phyloP scores from a whole-genome alignment of 2,888 invertebrate species.

The Drosophila macrospina region DNA sequence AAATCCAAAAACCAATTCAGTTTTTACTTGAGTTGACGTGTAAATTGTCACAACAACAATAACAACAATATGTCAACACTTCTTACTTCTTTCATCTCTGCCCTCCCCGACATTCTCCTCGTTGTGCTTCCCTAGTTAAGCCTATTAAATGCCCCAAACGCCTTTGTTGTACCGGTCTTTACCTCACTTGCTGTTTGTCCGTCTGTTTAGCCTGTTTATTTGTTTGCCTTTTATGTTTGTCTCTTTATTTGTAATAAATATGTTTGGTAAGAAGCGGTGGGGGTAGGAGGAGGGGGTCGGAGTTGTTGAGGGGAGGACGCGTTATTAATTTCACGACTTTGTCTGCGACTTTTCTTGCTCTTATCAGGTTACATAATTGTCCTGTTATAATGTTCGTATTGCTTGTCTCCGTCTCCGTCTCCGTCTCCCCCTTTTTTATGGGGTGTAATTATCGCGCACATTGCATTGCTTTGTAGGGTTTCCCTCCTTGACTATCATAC shows the following conservation, averaged over 20 bases:
- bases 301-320: conserved; percentile 3
- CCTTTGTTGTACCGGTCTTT: conserved; percentile 73
- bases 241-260: conserved; percentile 80
- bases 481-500: conserved; percentile 48
- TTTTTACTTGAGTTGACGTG: conserved; percentile 59
- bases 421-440: conserved; percentile 40
- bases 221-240: conserved; percentile 78
- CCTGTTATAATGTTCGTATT: conserved; percentile 54
- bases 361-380: conserved; percentile 80
- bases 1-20: conserved; percentile 48
- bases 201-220: conserved; percentile 64
- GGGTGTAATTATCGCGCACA: conserved; percentile 73
- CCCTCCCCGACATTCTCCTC: not conserved
- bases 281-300: not conserved
- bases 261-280: conserved; percentile 45
- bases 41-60: conserved; percentile 57
- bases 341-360: conserved; percentile 59
- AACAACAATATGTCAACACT: conserved; percentile 66
- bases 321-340: conserved; percentile 76
- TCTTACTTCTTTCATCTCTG: conserved; percentile 14
- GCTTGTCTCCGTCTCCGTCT: conserved; percentile 1
- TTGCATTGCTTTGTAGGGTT: conserved; percentile 71
- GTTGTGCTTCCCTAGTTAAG: conserved; percentile 63
- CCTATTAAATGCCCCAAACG: conserved; percentile 75
- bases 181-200: conserved; percentile 44